A percentile compares a stretch with the other conserved stretches of the same genome.
These are phyloP conservation scores for Metridium senile DNA, from an alignment of 92 coral and sea anemone genomes.

Conservation along the genomic window DNA sequence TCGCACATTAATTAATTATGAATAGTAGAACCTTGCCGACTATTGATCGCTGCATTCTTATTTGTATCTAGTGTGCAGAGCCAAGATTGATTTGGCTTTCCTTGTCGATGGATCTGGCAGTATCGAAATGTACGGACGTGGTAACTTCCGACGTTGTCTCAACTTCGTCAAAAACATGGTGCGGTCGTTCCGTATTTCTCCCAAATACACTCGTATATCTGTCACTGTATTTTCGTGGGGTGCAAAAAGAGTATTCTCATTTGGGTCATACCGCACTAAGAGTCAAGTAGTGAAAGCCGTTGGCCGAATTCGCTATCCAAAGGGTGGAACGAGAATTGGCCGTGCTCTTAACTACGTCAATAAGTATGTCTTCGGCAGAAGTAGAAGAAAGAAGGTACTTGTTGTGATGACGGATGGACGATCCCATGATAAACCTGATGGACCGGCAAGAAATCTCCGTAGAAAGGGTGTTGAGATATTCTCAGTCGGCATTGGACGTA, in stretches of 20 bases:
- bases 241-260: conserved; percentile 41
- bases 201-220: conserved; percentile 49
- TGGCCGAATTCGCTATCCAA: conserved; percentile 57
- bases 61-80: conserved; percentile 51
- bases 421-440: conserved; percentile 53
- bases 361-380: conserved; percentile 34
- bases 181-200: conserved; percentile 57
- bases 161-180: conserved; percentile 56
- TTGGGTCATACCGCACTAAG: conserved; percentile 35
- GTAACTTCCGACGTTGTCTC: conserved; percentile 74
- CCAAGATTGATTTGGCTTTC: conserved; percentile 66
- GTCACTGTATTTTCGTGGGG: conserved; percentile 48
- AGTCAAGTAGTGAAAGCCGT: conserved; percentile 54
- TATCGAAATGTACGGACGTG: conserved; percentile 52
- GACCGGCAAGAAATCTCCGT: conserved; percentile 65
- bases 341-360: conserved; percentile 49
- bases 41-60: too few species aligned
- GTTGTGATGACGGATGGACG: conserved; percentile 63
- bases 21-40: neutral
- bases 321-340: conserved; percentile 72
- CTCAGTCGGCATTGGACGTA: conserved; percentile 66
- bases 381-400: conserved; percentile 45
- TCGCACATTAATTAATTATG: neutral
- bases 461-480: conserved; percentile 63
- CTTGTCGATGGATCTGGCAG: conserved; percentile 86